These are phyloP conservation scores for Himalopsyche kuldschensis DNA, from an alignment of 2,888 invertebrate species.

Conservation along the genomic window DNA sequence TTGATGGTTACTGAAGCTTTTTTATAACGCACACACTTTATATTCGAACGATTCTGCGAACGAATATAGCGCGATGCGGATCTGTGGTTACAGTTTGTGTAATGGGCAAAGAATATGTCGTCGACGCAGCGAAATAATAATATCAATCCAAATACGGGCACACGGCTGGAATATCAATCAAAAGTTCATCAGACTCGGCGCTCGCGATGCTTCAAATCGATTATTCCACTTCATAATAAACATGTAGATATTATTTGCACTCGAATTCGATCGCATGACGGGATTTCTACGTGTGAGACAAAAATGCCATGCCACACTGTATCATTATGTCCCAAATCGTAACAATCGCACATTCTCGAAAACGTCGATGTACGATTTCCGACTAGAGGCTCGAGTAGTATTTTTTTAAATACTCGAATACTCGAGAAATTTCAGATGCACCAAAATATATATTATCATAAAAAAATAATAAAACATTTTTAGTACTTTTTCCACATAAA, in stretches of 20 bases:
- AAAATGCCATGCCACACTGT: background rate
- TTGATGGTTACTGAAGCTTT: no score
- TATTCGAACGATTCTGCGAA: background rate
- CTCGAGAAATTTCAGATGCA: no score
- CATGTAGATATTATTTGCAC: background rate
- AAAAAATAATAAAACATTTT: no score
- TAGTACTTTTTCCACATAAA: no score
- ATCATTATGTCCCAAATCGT: background rate
- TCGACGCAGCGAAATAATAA: conserved; percentile 12
- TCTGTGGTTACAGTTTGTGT: background rate
- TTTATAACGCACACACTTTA: no score
- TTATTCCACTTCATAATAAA: background rate
- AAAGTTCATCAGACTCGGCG: background rate
- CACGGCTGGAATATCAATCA: conserved; percentile 24
- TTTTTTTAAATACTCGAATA: no score
- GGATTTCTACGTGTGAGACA: background rate
- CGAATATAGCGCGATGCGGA: background rate
- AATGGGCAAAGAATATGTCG: conserved; percentile 3
- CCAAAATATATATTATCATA: no score
- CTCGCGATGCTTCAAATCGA: conserved; percentile 3
- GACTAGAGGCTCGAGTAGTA: no score
- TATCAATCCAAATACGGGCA: conserved; percentile 25
- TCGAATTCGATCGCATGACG: background rate
- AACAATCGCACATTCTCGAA: no score
- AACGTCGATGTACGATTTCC: no score